These are phyloP conservation scores for Ganaspis sp. DNA, from an alignment of 1,140 invertebrate species.

Conservation along the genomic window DNA sequence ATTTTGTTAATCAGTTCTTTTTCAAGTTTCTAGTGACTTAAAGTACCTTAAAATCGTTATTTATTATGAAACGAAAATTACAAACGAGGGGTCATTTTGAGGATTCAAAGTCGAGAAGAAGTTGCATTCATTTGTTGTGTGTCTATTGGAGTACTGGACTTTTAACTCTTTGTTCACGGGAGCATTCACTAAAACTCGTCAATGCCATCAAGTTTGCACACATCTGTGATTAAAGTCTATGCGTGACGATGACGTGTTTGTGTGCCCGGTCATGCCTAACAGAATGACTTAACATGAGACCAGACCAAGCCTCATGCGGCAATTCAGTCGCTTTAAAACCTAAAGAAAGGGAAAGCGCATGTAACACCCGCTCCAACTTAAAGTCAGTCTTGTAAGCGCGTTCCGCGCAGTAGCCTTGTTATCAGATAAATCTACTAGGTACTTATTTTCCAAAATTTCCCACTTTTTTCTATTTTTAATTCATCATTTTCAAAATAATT, in stretches of 20 bases:
- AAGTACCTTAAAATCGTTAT: neutral
- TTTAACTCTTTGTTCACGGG: neutral
- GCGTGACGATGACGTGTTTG: conserved; percentile 26
- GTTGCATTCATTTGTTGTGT: neutral
- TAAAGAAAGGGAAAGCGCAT: conserved; percentile 72
- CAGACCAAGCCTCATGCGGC: conserved; percentile 42
- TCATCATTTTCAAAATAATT: neutral
- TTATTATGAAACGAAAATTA: neutral
- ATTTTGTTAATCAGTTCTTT: too few relatives aligned
- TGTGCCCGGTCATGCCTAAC: conserved; percentile 37
- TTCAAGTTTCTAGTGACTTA: too few relatives aligned
- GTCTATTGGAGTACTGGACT: conserved; percentile 1
- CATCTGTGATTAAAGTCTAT: conserved; percentile 14
- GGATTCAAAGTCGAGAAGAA: neutral
- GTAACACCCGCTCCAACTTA: conserved; percentile 57
- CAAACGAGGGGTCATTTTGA: neutral
- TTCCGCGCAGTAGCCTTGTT: conserved; percentile 52
- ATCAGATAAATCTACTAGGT: conserved; percentile 40
- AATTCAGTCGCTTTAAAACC: conserved; percentile 53
- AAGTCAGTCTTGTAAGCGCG: conserved; percentile 66
- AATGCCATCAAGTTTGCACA: conserved; percentile 57
- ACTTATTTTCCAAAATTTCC: conserved; percentile 37
- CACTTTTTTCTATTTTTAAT: neutral
- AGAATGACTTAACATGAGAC: conserved; percentile 49
- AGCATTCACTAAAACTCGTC: conserved; percentile 44